Percentiles rank a stretch among this genome's conserved stretches.
Conservation (phyloP, 2,113 vertebrate genomes). For the Trematocara marginatum region DNA sequence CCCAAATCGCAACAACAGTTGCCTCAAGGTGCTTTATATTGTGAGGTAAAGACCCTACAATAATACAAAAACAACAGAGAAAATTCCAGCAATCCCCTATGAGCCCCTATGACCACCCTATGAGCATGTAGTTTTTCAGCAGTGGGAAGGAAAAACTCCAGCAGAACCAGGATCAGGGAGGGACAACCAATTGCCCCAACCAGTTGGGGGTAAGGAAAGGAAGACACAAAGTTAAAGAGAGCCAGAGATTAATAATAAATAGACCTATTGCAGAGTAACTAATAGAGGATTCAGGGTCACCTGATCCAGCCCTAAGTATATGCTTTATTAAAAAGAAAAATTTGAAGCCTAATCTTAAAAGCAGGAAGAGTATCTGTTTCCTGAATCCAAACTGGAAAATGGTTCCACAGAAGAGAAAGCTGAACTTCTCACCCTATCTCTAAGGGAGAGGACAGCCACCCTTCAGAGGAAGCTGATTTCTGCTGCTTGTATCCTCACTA, state of each 20-base stretch:
- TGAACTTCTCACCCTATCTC: neutral
- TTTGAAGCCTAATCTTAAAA: neutral
- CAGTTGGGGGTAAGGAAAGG: neutral
- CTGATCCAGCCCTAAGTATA: neutral
- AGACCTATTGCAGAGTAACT: neutral
- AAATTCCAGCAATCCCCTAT: neutral
- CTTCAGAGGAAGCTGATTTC: neutral
- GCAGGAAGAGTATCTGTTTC: neutral
- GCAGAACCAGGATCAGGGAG: neutral
- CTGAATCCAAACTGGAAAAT: neutral
- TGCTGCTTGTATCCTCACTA: neutral
- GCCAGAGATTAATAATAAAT: neutral
- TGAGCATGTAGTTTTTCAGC: neutral
- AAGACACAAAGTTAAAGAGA: neutral
- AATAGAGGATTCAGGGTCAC: neutral
- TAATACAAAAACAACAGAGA: neutral
- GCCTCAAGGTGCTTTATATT: neutral
- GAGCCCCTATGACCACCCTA: neutral
- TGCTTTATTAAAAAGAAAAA: neutral
- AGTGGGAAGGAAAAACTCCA: neutral
- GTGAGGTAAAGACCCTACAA: neutral
- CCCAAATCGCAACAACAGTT: neutral
- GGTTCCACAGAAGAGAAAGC: neutral
- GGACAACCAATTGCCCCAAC: fast-evolving
- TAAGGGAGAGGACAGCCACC: neutral